Conservation (phyloP, 2,888 invertebrate species). For the Macrosiphum euphorbiae region DNA sequence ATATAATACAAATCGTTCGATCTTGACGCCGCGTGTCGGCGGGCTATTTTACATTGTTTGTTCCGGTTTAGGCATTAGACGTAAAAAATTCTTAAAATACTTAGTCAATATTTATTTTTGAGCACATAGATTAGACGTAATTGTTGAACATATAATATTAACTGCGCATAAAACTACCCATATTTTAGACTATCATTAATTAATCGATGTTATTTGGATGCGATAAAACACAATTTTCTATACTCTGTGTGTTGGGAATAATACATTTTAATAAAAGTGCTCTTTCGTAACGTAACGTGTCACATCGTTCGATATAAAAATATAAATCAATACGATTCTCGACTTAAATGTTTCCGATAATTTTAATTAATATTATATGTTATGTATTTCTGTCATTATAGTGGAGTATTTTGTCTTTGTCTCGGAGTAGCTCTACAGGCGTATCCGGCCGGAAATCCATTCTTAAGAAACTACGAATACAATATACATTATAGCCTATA, state of each 20-base stretch:
- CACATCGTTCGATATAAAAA: background rate
- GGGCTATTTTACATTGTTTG: background rate
- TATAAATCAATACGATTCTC: background rate
- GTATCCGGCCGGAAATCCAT: slow-evolving; percentile 9
- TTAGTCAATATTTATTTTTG: background rate
- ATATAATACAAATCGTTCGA: background rate
- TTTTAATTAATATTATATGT: background rate
- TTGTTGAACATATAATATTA: background rate
- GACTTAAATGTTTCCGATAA: background rate
- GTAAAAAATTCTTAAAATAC: background rate
- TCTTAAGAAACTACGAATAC: background rate
- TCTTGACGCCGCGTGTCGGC: background rate
- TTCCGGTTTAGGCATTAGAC: background rate
- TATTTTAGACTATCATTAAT: background rate
- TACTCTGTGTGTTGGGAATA: background rate
- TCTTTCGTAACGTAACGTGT: background rate
- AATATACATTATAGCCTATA: background rate
- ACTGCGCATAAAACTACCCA: background rate
- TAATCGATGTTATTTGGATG: background rate
- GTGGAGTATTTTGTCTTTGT: background rate
- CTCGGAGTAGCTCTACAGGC: background rate
- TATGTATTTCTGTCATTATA: background rate
- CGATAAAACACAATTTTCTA: background rate
- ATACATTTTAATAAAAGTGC: background rate
- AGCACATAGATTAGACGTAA: background rate